Evolutionary conservation across 2,888 invertebrate species (phyloP), one percentile per base, ranked within the genome.

Genomic region (Dugesia japonica): DNA sequence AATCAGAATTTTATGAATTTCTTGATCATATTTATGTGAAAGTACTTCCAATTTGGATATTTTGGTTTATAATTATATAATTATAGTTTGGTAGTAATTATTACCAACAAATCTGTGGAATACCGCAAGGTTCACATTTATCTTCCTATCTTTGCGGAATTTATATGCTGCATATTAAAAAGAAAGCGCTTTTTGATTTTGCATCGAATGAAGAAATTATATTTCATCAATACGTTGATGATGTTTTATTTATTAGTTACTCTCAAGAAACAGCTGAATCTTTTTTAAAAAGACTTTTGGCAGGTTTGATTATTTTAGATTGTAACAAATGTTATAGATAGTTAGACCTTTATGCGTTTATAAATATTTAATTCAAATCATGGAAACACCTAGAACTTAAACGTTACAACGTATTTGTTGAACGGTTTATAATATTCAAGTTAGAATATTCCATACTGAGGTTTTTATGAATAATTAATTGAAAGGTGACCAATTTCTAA

Each of bases 201-300:
- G n/a, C n/a, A 20, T 13, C 4, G 9, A 56, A 56, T 4, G 23
- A 56, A 13, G n/a, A 56, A 9, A n/a, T 56, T 20, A 13, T 56
- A n/a, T 56, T 56, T 23, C 56, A 13, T 56, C 56, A 56, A 56
- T 56, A 56, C 23, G 56, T 56, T n/a, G 56, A 56, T 56, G 56
- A 56, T 56, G 56, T 56, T 56, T 56, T 56, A n/a, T 56, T 56
- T n/a, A 56, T 56, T n/a, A 56, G 56, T 56, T n/a, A 13, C 7
- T 56, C 56, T 4, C n/a, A 56, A 23, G 17, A 4, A 1, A 7
- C 4, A n/a, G 56, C 56, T 20, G 56, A 56, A 56, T 56, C 23
- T n/a, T 56, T 56, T n/a, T n/a, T 56, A 23, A 56, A 56, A 56
- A 4, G 56, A n/a, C n/a, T 56, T 20, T n/a, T 56, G 4, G 23